Base-by-base conservation (phyloP, 1,140 invertebrate genomes). In the Trichonephila clavipes region DNA sequence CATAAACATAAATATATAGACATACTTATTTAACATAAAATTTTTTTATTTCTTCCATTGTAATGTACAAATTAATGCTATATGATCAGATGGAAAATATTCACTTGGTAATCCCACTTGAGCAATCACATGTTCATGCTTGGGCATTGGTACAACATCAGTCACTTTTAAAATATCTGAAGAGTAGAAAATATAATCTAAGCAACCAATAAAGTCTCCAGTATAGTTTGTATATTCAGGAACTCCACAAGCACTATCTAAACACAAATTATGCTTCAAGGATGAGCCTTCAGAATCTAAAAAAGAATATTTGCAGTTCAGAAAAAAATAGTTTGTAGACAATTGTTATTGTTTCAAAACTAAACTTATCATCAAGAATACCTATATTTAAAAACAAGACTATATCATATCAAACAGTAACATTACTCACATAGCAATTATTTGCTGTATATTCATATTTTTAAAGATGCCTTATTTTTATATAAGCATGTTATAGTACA, bases 11-110 rank as follows among this genome's bases (percentile, higher is more conserved):
- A 40, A 40, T 40, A 40, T 40, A 40, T 40, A 40, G 34, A 40
- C 34, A 40, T 40, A 51, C 10, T 51, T 51, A 51, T 51, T 51
- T 51, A 51, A 7, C 7, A 51, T 12, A 51, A 51, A 28, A 10
- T 8, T 0, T 8, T 51, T 51, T 51, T 51, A 90, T n/a, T 85
- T 69, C 94, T 95, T 97, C 96, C 97, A 97, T 93, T 96, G 96
- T 44, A 99, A 96, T 96, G 99, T 98, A 87, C 97, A 97, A 91
- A 99, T 96, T 82, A 99, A 96, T 85, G 98, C 97, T 94, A 99
- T 96, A 96, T 99, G 99, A 96, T 99, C 99, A 24, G 98, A 99
- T 1, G 98, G 98, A 96, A 98, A 98, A 21, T 97, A 97, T 24
- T 98, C 96, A 95, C 98, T 99, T 8, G 98, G 99, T 94, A 99